Base-by-base conservation (phyloP, 2,888 invertebrate genomes). In the Brachyptera putata region DNA sequence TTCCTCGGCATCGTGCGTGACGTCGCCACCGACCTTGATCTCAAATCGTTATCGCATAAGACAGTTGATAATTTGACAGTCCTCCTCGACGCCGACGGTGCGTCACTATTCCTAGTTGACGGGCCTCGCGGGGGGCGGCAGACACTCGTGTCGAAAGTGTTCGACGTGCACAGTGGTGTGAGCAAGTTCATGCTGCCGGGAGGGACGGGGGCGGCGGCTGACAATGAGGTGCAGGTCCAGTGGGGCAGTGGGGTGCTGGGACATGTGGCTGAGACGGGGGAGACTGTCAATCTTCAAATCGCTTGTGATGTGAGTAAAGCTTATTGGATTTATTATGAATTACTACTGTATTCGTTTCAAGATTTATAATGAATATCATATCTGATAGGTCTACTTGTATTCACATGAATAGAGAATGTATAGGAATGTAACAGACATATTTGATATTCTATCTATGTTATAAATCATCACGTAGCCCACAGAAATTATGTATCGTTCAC, bases 161-260 rank as follows among this genome's bases (percentile, higher is more conserved):
- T 79, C 66, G 78, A 78, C 66, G 75, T 78, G 24, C 77, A 77
- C 67, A 73, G 75, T 58, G 78, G 78, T 1, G 75, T 76, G 0
- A 74, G 75, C 62, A 62, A 61, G 61, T 69, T 70, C 61, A 73
- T 77, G 43, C 66, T 77, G 25, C 77, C 77, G 2, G 72, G 73
- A 60, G 69, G 69, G 14, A 22, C 49, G 18, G 66, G 64, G 1
- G 50, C 63, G 14, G 72, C 71, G 36, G 72, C 71, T 34, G 74
- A 75, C 64, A 76, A 77, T 62, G 73, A 75, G 58, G 75, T 78
- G 4, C 71, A 74, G 62, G 71, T 76, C 14, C 77, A 78, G 1
- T 78, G 78, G 78, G 79, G 79, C 1, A 75, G 75, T 61, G 79
- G 79, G 3, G 76, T 79, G 39, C 71, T 79, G 16, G 79, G 79